Base-by-base conservation (phyloP, 2,113 vertebrate genomes). In the Ivindomyrus marchei region DNA sequence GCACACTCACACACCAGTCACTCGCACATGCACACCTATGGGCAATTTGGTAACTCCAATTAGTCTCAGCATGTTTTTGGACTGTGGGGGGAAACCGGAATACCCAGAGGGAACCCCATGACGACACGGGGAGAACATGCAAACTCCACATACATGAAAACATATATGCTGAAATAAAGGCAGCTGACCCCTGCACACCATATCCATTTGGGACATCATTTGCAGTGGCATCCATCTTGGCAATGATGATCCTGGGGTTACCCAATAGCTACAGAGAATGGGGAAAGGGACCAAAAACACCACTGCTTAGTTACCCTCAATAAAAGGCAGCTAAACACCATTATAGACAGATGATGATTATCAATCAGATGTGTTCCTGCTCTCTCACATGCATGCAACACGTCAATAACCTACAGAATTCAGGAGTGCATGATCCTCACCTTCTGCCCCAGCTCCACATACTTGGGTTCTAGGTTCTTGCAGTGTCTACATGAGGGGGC, bases 181-280 rank as follows among this genome's bases (percentile, higher is more conserved):
- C 42, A 47, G 42, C 95, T 94, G 90, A 96, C 96, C 96, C 96
- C 42, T 94, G 94, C 10, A 96, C 94, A 0, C 96, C 94, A 50
- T 95, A 97, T 45, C 94, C 93, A 15, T 90, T 50, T 0, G 96
- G 96, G 3, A 96, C 88, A 45, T 97, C 96, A 36, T 96, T 96
- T 17, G 93, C 93, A 0, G 93, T 91, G 0, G 94, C 95, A 3
- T 97, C 96, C 95, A 96, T 96, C 91, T 95, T 95, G 21, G 94
- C 93, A 13, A 97, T 91, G 9, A 95, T 90, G 1, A 95, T 87
- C 70, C 90, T 91, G 0, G 93, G 92, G 47, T 96, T 92, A 53
- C 85, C 88, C 4, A 36, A 80, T 11, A 96, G 90, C 96, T 96
- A 90, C 70, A 24, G 87, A 50, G 21, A 74, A 15, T 89, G 46